Base-by-base conservation (phyloP, 1,140 invertebrate species). In the Phortica variegata region DNA sequence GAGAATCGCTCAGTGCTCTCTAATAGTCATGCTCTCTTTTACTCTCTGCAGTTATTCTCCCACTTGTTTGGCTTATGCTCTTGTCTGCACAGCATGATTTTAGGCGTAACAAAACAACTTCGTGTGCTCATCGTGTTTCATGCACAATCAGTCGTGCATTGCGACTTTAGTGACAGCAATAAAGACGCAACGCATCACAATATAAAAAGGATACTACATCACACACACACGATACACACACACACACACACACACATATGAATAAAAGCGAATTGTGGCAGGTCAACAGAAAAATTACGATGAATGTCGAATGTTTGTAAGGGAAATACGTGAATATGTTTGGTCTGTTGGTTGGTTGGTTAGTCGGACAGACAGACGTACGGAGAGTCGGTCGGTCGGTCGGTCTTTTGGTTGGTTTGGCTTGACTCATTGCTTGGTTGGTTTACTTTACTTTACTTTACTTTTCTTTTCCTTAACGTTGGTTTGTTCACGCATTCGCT, bases 201-300 rank as follows among this genome's bases (percentile, higher is more conserved):
- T 29, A 12, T 29, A 29, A 12, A 6, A 29, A 7, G 26, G 26
- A 6, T 7, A 12, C 12, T 12, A 29, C 26, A 29, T n/a, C 6
- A 29, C 26, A 12, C 6, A 12, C 26, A 29, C 6, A 6, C 6
- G n/a, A 29, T 6, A 7, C 26, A 29, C 26, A 29, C 6, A 29
- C 26, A 12, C 6, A 12, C 26, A 29, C 6, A 6, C 6, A 63
- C 63, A 62, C 62, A 66, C 62, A 56, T 54, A 62, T 52, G 61
- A 47, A 43, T 38, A 34, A 34, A 49, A 54, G 42, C 63, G 63
- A 60, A 63, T 68, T 66, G 63, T 66, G 63, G 63, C 63, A 66
- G 63, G 63, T 66, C 63, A 60, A 68, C 5, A 5, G 5, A 26
- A 26, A 26, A 10, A 5, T 10, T 6, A 26, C 23, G n/a, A 26